Base-by-base conservation (phyloP, 2,797 vertebrate species). In the Lemur catta region DNA sequence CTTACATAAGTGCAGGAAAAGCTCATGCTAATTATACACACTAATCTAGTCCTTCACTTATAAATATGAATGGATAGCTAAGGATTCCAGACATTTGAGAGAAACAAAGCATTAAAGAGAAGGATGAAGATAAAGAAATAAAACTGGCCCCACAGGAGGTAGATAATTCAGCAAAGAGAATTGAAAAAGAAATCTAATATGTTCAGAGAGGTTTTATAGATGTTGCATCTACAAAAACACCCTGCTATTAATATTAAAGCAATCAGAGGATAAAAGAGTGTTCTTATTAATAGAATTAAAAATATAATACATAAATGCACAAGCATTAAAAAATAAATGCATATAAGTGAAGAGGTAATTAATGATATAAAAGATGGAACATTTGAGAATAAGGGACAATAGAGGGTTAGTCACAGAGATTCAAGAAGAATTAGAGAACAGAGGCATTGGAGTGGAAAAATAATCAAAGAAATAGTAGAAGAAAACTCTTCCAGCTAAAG, bases 81-180 rank as follows among this genome's bases (percentile, higher is more conserved):
- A 59, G 10, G 48, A 69, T 89, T 55, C 57, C n/a, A 74, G 46
- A 91, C 67, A 59, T 43, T 69, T 82, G n/a, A 76, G 41, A 67
- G 67, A 55, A 95, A 43, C n/a, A 78, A 59, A 92, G 20, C 63
- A 15, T 72, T 95, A 72, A 90, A 93, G 71, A 89, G 50, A 95
- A 65, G 61, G 33, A 89, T 55, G 17, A 84, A 28, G 46, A 79
- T 55, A 84, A 89, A 89, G 20, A 82, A 81, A 76, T n/a, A 59
- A 92, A 89, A 84, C 26, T 43, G 33, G 7, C 41, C 43, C 59
- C 30, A 76, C 59, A 75, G 28, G n/a, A 95, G 81, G 52, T 50
- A 30, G n/a, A 59, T 89, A 89, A 92, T 63, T 84, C 43, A 84
- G 63, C 41, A 76, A 78, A 87, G 76, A 67, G n/a, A 15, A 55